phyloP scores from a whole-genome alignment of 1,140 invertebrate genomes.

The Episyrphus balteatus region DNA sequence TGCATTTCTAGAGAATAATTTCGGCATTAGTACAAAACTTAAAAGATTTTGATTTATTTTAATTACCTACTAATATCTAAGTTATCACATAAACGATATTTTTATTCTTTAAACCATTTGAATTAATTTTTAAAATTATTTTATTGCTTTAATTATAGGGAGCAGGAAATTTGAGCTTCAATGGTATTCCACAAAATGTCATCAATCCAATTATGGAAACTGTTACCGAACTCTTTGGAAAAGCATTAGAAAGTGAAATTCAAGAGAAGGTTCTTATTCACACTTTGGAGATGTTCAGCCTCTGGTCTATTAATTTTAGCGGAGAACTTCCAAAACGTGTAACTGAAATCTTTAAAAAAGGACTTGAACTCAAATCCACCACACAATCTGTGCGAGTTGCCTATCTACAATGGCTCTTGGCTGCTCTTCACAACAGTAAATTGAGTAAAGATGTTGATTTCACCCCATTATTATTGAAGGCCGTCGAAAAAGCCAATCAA shows the following conservation, averaged over 20 bases:
- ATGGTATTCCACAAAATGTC: slow-evolving; percentile 50
- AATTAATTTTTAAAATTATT: neutral
- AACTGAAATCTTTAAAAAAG: slow-evolving; percentile 69
- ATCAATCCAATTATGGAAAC: slow-evolving; percentile 48
- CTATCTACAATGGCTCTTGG: slow-evolving; percentile 62
- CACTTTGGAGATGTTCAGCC: slow-evolving; percentile 64
- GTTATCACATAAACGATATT: too few species aligned
- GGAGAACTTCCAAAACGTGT: slow-evolving; percentile 58
- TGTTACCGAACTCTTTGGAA: slow-evolving; percentile 57
- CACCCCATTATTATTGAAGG: slow-evolving; percentile 49
- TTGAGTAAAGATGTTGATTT: slow-evolving; percentile 41
- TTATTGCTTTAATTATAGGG: slow-evolving; percentile 44
- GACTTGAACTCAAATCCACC: slow-evolving; percentile 64
- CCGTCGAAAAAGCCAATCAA: slow-evolving; percentile 56
- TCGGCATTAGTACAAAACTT: too few species aligned
- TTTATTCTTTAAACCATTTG: neutral
- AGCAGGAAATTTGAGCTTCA: slow-evolving; percentile 67
- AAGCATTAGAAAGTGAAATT: slow-evolving; percentile 76
- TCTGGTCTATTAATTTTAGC: slow-evolving; percentile 64
- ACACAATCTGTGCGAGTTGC: slow-evolving; percentile 64
- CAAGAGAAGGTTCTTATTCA: slow-evolving; percentile 84
- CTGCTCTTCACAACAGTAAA: slow-evolving; percentile 47
- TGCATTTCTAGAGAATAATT: too few species aligned
- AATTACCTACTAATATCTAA: too few species aligned
- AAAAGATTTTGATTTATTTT: too few species aligned